Conservation (phyloP, 2,113 vertebrate genomes). For the Forbesichthys agassizii region DNA sequence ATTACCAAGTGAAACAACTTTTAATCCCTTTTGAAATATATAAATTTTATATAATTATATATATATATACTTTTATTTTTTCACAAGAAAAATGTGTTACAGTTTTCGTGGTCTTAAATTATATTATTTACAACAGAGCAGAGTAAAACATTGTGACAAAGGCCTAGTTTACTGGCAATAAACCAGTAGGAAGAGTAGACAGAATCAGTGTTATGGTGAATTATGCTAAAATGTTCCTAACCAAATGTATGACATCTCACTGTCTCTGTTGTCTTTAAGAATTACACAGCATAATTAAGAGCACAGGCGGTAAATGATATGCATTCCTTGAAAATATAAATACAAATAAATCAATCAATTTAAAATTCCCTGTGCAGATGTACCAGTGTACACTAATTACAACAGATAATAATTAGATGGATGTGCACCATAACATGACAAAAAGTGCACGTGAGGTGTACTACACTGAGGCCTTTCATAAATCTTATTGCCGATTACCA, state of each 20-base stretch:
- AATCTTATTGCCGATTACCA: slow-evolving; percentile 38
- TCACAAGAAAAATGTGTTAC: slow-evolving; percentile 30
- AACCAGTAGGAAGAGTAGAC: neutral
- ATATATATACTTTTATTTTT: slow-evolving; percentile 9
- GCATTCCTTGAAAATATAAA: slow-evolving; percentile 32
- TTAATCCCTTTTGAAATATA: too few species aligned
- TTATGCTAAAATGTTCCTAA: neutral
- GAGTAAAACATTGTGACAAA: slow-evolving; percentile 12
- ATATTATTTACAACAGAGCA: slow-evolving; percentile 22
- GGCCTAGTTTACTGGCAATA: too few species aligned
- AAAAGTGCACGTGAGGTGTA: slow-evolving; percentile 30
- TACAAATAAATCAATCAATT: neutral
- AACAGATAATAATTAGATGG: slow-evolving; percentile 54
- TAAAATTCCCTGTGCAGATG: slow-evolving; percentile 35
- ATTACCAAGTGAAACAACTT: too few species aligned
- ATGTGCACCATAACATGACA: slow-evolving; percentile 36
- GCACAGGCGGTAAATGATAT: slow-evolving; percentile 24
- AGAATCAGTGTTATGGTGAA: neutral
- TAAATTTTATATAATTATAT: too few species aligned
- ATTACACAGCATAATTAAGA: slow-evolving; percentile 21
- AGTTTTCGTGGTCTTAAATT: slow-evolving; percentile 22
- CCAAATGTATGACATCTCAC: slow-evolving; percentile 1
- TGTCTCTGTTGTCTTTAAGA: slow-evolving; percentile 32
- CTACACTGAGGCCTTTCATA: slow-evolving; percentile 28
- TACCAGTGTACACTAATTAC: slow-evolving; percentile 55